phyloP scores from a whole-genome alignment of 2,113 vertebrate genomes.

The Neolamprologus variostigma region DNA sequence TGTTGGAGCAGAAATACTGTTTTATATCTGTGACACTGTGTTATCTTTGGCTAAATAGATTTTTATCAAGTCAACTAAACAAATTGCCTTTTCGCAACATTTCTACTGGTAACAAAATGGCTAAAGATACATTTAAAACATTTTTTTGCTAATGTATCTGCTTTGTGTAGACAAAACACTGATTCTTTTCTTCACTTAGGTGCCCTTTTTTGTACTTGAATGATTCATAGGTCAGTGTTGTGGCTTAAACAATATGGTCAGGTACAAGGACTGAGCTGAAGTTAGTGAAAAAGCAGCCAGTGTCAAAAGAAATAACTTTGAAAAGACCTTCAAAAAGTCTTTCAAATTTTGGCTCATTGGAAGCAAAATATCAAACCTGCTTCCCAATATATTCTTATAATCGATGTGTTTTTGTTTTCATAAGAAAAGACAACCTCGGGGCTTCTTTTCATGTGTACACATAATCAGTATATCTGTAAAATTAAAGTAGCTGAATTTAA shows the following conservation, averaged over 20 bases:
- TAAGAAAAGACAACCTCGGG: background rate
- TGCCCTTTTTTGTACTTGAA: background rate
- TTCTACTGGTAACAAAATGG: background rate
- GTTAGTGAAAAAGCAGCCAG: background rate
- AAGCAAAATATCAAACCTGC: background rate
- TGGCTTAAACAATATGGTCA: background rate
- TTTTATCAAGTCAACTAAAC: background rate
- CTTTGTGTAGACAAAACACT: background rate
- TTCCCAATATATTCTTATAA: background rate
- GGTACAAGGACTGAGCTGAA: background rate
- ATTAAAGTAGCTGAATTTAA: background rate
- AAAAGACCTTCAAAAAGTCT: background rate
- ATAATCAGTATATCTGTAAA: background rate
- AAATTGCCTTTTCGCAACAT: background rate
- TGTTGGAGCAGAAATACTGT: background rate
- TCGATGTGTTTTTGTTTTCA: background rate
- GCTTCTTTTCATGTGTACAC: background rate
- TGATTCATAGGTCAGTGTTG: background rate
- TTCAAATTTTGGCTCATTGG: background rate
- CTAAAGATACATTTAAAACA: background rate
- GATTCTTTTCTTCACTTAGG: background rate
- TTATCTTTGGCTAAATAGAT: background rate
- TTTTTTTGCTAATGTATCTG: background rate
- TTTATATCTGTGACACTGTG: background rate
- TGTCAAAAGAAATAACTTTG: background rate